Evolutionary conservation across 2,888 invertebrate species (phyloP), one percentile per base, ranked within the genome.

Genomic region (Melanchra persicariae): DNA sequence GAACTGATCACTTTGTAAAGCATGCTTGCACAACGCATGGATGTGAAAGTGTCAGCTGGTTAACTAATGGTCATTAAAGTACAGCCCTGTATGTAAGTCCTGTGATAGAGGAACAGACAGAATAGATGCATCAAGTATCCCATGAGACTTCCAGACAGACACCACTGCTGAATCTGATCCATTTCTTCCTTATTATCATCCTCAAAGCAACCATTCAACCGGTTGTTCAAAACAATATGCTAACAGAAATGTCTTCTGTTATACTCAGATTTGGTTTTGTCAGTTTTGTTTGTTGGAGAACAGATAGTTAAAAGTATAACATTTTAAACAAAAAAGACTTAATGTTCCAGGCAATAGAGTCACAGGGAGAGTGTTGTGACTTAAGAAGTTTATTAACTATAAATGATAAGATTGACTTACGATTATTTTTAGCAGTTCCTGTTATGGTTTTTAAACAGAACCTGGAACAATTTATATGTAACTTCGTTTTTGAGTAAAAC

Each of bases 401-500:
- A 79, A 77, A 66, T 77, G 58, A 67, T 74, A 82, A 70, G 70
- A 45, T 79, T 70, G 67, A 92, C 92, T 93, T 92, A 93, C 93
- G 81, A 91, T 89, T 83, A 70, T 68, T 77, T 77, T 76, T 70
- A 77, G 71, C 74, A 71, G 74, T 84, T 83, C 89, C 89, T 88
- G 88, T 80, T 89, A 87, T 87, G 88, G 87, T 88, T 85, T 86
- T 87, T 83, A 86, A 89, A 90, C 87, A 89, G 89, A 87, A 86
- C 91, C 93, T 93, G 93, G 77, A 93, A 93, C 93, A 93, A 93
- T 88, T 89, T 87, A 90, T 84, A 87, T 72, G 72, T 68, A 78
- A 74, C 72, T 76, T 70, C 54, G 75, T 72, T 72, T 74, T 77
- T 64, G 22, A 55, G 45, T 64, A 51, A 54, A 55, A 47, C 37